Percentiles rank a stretch among this genome's conserved stretches.
These are phyloP conservation scores for Martes martes DNA, from an alignment of 2,113 vertebrate genomes.

Conservation along the genomic window DNA sequence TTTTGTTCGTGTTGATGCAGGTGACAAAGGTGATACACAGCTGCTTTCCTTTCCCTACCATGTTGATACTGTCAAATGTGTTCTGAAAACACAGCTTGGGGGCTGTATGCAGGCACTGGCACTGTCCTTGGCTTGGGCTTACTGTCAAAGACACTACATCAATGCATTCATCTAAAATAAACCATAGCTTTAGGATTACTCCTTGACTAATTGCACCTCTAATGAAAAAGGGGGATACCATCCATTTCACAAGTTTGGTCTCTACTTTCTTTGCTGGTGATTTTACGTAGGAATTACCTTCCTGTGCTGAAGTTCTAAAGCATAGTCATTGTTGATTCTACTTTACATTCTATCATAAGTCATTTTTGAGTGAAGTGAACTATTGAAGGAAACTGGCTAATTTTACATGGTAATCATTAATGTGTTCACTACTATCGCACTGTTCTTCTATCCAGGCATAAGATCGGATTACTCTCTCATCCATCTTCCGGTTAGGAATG, in stretches of 20 bases:
- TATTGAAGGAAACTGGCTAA: neutral
- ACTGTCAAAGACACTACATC: neutral
- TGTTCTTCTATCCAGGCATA: neutral
- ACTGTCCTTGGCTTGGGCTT: neutral
- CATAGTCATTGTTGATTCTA: neutral
- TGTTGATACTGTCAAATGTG: neutral
- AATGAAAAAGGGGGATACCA: neutral
- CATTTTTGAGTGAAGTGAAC: neutral
- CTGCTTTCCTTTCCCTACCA: neutral
- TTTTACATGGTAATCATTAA: neutral
- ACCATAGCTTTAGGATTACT: neutral
- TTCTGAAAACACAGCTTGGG: neutral
- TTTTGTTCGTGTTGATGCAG: neutral
- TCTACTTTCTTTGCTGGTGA: neutral
- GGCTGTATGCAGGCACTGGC: neutral
- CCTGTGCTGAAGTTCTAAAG: neutral
- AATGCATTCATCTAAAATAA: constrained; percentile 1
- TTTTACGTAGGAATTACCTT: neutral
- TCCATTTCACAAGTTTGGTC: neutral
- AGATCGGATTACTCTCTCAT: neutral
- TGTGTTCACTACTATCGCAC: neutral
- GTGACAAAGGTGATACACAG: neutral
- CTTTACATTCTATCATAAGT: neutral
- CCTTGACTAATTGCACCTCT: neutral
- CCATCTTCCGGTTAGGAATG: neutral